phyloP scores from a whole-genome alignment of 2,113 vertebrate genomes.

The Coregonus clupeaformis region DNA sequence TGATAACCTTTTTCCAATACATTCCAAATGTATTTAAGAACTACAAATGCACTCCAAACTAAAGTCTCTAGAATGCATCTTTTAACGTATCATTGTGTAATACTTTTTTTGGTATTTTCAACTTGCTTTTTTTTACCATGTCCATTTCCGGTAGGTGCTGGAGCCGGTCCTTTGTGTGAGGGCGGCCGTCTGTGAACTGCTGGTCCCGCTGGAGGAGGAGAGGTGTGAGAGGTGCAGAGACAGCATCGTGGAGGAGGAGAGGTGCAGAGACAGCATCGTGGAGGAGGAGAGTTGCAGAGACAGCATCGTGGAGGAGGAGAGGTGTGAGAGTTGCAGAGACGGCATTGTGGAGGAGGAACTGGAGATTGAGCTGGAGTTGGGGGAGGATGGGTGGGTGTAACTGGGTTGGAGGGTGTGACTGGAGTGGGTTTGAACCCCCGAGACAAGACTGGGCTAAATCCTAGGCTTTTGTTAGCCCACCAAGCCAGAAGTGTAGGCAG shows the following conservation, averaged over 20 bases:
- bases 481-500: no score
- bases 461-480: no score
- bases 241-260: slow-evolving; percentile 24
- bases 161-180: slow-evolving; percentile 41
- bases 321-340: slow-evolving; percentile 45
- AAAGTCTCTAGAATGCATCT: no score
- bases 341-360: background rate
- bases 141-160: background rate
- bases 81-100: no score
- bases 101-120: no score
- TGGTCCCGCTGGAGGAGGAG: slow-evolving; percentile 48
- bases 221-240: slow-evolving; percentile 46
- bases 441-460: background rate
- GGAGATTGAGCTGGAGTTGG: background rate
- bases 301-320: slow-evolving; percentile 44
- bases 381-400: background rate
- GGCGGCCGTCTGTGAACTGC: slow-evolving; percentile 45
- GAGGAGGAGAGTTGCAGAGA: no score
- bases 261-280: slow-evolving; percentile 29
- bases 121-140: no score
- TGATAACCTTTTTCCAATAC: no score
- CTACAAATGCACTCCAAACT: no score
- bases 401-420: background rate
- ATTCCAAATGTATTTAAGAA: no score
- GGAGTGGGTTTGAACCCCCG: no score